Conservation (phyloP, 2,797 vertebrate genomes). For the Acridotheres tristis region DNA sequence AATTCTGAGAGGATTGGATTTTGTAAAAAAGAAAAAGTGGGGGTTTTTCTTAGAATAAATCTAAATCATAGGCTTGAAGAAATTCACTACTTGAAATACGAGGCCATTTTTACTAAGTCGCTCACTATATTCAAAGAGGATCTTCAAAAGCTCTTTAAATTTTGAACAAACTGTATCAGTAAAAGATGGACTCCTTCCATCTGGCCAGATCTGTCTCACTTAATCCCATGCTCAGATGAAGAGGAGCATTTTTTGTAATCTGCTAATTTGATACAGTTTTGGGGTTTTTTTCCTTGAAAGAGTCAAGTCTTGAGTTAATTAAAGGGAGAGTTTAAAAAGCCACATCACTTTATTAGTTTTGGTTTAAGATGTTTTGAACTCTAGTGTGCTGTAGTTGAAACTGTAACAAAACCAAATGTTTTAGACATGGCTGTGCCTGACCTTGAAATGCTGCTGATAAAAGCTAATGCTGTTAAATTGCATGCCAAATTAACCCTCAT, state of each 20-base stretch:
- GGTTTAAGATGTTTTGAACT: background rate
- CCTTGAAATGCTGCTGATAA: constrained; percentile 83
- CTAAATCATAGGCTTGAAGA: background rate
- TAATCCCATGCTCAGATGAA: background rate
- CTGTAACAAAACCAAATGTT: constrained; percentile 5
- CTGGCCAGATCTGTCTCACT: background rate
- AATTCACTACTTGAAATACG: background rate
- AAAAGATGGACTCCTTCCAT: background rate
- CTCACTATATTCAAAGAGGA: background rate
- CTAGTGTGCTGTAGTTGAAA: background rate
- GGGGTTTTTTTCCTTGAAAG: background rate
- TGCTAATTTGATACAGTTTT: background rate
- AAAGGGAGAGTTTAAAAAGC: background rate
- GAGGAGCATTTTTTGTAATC: background rate
- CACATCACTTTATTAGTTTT: background rate
- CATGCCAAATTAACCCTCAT: constrained; percentile 78
- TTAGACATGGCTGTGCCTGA: constrained; percentile 75
- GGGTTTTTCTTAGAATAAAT: background rate
- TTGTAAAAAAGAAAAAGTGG: background rate
- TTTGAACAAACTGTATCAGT: background rate
- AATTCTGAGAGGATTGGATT: background rate
- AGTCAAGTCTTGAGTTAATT: background rate
- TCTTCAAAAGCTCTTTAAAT: background rate
- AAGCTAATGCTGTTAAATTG: constrained; percentile 82
- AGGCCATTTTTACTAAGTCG: background rate